Evolutionary conservation across 2,797 vertebrate genomes (phyloP), one percentile per base, ranked within the genome.

Genomic region (Champsocephalus gunnari): DNA sequence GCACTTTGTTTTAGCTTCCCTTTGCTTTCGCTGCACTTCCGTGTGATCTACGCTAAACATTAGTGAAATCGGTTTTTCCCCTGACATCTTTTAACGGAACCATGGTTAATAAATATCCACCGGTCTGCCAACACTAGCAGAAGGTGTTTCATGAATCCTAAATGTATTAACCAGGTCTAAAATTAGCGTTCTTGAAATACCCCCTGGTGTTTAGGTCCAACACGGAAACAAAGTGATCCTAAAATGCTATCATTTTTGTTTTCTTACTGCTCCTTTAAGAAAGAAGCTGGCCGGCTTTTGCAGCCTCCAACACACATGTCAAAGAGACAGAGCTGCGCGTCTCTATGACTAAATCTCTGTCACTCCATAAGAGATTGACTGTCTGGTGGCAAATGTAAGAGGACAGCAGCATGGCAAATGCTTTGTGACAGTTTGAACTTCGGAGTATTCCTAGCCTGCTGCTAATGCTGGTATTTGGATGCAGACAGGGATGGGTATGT

Each of bases 1-100:
- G 73, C 70, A 67, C 90, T 87, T 80, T 89, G 85, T 87, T 71
- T 60, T 24, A 80, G 71, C 74, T 80, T 79, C 78, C 73, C 28
- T 49, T 56, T 63, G 60, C 66, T 41, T 68, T 78, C 77, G 21
- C 73, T 69, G 44, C 65, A 74, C 73, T 81, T 88, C 86, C 75
- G 58, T 5, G 28, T 84, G 53, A 59, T 49, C 3, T 4, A 8
- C 2, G 51, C 59, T 80, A 65, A 87, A 76, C 84, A 82, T 86
- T 82, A 84, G 83, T 57, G 45, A 77, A 72, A 47, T 28, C 41
- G 11, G 24, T 28, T 11, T 28, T 16, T 38, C 24, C 38, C 5
- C n/a, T 5, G 44, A 24, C 67, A 70, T 79, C 64, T n/a, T 38
- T 67, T 41, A 21, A 69, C 44, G 43, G 49, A 21, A 62, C 47